Evolutionary conservation across 2,888 invertebrate genomes (phyloP), one percentile per base, ranked within the genome.

Genomic region (Tetheella fluctuosa): DNA sequence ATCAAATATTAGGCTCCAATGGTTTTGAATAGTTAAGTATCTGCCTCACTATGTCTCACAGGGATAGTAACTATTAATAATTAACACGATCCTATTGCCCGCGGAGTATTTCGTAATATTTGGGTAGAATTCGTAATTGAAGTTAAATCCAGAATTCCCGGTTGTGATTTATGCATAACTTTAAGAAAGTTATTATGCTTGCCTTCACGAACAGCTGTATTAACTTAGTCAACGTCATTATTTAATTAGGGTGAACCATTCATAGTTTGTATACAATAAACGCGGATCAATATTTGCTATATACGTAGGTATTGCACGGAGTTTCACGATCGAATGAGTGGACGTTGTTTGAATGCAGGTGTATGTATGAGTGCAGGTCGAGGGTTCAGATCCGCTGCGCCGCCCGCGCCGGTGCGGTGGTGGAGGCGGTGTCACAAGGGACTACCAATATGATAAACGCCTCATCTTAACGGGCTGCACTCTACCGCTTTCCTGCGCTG

Each of bases 381-480:
- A 15, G 52, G 52, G 34, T 39, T 56, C 39, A 48, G 28, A 17
- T 54, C 57, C 58, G 61, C 25, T 6, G 25, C 25, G n/a, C n/a
- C n/a, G n/a, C n/a, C n/a, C n/a, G n/a, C n/a, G n/a, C n/a, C n/a
- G n/a, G n/a, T n/a, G n/a, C n/a, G n/a, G n/a, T 6, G 25, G 3
- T 25, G 6, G 25, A 25, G 25, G 25, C 6, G 25, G 62, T 60
- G 68, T 62, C 67, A 70, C 64, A 69, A 75, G 76, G 76, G 77
- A 73, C 71, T 67, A 81, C 79, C 77, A n/a, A n/a, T n/a, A n/a
- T n/a, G n/a, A 81, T 82, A 80, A 77, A 71, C 69, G 74, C 68
- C 67, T 70, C 71, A 59, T 8, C 60, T 63, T 61, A 59, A 61
- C 17, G 58, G 63, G 30, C 30, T 30, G 30, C 30, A 30, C 30